Evolutionary conservation across 2,888 invertebrate species (phyloP), one percentile per base, ranked within the genome.

Genomic region (Caenorhabditis sp.): DNA sequence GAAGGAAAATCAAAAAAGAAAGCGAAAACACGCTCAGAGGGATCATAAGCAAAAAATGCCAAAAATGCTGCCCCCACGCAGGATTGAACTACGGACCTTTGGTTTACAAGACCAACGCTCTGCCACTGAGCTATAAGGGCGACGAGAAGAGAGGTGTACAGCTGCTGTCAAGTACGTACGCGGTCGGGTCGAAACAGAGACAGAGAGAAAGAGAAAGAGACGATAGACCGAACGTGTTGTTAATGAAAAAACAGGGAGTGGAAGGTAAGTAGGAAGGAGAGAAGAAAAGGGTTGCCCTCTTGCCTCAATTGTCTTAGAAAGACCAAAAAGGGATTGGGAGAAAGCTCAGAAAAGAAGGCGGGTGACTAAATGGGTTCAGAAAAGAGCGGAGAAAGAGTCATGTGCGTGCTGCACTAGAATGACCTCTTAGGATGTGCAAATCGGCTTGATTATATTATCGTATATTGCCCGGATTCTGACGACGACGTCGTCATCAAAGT

Each of bases 81-180:
- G 77, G 77, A 77, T 77, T 56, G 77, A 77, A 77, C 77, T 66
- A 77, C 72, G 66, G 77, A 77, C 77, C 78, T 78, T 65, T 78
- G 78, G 78, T 78, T 78, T 78, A 78, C 78, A 78, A 78, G 74
- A 78, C 78, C 78, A 78, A 65, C 74, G 78, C 78, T 78, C 78
- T 78, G 46, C 78, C 78, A 78, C 74, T 78, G 78, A 78, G 78
- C 78, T 78, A 78, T 78, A 78, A 71, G 74, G 78, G 78, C 74
- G 20, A 13, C n/a, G n/a, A n/a, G n/a, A n/a, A n/a, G n/a, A n/a
- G n/a, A n/a, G n/a, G n/a, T n/a, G n/a, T n/a, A n/a, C n/a, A n/a
- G n/a, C n/a, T n/a, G n/a, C n/a, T n/a, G n/a, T n/a, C n/a, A n/a
- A n/a, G n/a, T n/a, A n/a, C n/a, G n/a, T n/a, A n/a, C n/a, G n/a